These are phyloP conservation scores for Acanthosepion lycidas DNA, from an alignment of 2,888 invertebrate genomes.

Conservation along the genomic window DNA sequence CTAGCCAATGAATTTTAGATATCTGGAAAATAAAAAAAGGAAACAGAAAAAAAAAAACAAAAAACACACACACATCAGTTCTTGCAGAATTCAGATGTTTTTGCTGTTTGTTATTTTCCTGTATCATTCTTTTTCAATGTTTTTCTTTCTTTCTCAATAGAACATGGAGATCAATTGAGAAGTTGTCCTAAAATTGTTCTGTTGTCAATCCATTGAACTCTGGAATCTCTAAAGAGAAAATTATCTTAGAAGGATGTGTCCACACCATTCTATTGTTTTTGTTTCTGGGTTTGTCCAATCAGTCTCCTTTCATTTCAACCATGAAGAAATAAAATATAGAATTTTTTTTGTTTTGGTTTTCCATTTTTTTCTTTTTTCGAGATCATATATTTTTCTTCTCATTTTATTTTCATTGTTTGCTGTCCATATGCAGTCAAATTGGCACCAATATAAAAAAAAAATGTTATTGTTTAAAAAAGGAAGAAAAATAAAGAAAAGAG, in stretches of 20 bases:
- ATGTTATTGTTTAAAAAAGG: neutral
- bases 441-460: constrained; percentile 33
- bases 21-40: neutral
- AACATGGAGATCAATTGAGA: neutral
- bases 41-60: neutral
- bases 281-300: neutral
- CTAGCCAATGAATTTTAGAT: neutral
- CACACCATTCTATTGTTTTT: neutral
- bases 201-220: neutral
- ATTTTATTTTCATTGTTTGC: neutral
- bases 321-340: neutral
- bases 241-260: neutral
- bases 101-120: neutral
- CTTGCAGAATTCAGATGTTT: neutral
- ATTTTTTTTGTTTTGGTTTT: neutral
- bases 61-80: neutral
- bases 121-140: neutral
- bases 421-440: neutral
- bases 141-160: neutral
- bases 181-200: neutral
- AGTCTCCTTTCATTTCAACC: neutral
- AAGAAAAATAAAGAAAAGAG: neutral
- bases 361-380: neutral
- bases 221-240: neutral
- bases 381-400: neutral